Conservation (phyloP, 2,113 vertebrate genomes). For the Alethe castanea region DNA sequence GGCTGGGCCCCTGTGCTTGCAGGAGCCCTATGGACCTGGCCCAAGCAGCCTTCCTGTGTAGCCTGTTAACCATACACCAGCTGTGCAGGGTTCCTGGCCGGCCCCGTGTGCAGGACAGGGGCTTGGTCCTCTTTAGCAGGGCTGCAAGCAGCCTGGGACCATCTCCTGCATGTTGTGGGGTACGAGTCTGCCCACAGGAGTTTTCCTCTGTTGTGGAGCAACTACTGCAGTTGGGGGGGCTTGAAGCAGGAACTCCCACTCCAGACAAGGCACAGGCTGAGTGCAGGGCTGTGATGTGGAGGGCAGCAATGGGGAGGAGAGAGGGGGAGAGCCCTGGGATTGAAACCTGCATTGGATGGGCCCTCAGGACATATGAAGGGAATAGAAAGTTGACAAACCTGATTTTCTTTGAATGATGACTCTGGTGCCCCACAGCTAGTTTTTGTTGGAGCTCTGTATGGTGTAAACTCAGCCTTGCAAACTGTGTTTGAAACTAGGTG, state of each 20-base stretch:
- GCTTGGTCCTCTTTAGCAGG: neutral
- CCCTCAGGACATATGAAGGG: neutral
- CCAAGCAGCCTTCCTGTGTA: neutral
- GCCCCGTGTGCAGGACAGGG: neutral
- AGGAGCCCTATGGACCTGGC: neutral
- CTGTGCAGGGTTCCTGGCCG: neutral
- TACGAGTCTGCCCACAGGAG: fast-evolving
- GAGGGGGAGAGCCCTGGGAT: neutral
- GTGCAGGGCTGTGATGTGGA: neutral
- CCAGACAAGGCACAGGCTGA: neutral
- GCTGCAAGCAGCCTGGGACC: neutral
- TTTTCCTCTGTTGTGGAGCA: neutral
- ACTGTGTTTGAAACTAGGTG: neutral
- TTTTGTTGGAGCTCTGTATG: neutral
- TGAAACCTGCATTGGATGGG: neutral
- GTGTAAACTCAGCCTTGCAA: neutral
- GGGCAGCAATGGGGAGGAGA: neutral
- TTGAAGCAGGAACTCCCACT: neutral
- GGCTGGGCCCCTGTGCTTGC: neutral
- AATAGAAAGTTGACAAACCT: neutral
- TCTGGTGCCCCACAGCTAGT: neutral
- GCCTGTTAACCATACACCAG: neutral
- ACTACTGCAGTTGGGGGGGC: neutral
- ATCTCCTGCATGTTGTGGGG: neutral
- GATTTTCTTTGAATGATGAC: neutral